Percentiles rank a stretch among this genome's conserved stretches.
These are phyloP conservation scores for Pyrochroa serraticornis DNA, from an alignment of 2,888 invertebrate genomes.

Conservation along the genomic window DNA sequence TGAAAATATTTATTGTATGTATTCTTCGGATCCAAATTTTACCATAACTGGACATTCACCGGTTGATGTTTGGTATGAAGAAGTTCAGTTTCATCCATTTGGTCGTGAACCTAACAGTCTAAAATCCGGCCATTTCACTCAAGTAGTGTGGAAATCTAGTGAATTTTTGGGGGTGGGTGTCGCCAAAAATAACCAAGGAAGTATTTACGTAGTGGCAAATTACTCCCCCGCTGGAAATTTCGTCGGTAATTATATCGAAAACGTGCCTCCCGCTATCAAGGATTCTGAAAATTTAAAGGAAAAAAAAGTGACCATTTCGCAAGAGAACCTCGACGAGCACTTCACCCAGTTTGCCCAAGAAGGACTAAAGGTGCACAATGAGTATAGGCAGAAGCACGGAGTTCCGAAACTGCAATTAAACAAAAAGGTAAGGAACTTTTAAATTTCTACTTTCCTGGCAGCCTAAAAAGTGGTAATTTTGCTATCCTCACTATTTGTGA, in stretches of 20 bases:
- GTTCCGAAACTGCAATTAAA: constrained; percentile 63
- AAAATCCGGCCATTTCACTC: constrained; percentile 74
- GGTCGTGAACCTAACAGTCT: constrained; percentile 67
- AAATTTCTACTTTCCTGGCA: too few relatives aligned
- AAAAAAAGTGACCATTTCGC: constrained; percentile 41
- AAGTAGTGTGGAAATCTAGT: constrained; percentile 73
- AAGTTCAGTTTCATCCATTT: constrained; percentile 67
- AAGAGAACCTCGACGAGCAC: constrained; percentile 38
- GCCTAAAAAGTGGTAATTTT: too few relatives aligned
- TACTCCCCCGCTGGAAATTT: constrained; percentile 92
- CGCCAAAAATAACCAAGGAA: constrained; percentile 72
- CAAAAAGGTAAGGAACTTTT: constrained; percentile 61
- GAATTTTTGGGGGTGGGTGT: constrained; percentile 72
- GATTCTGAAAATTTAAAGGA: not conserved
- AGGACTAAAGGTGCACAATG: constrained; percentile 65
- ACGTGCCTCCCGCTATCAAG: constrained; percentile 69
- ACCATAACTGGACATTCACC: constrained; percentile 71
- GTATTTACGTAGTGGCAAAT: constrained; percentile 85
- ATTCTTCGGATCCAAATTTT: constrained; percentile 74
- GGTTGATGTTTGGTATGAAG: constrained; percentile 80
- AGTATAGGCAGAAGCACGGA: constrained; percentile 65
- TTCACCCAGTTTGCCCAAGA: constrained; percentile 57
- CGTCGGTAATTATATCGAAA: constrained; percentile 73
- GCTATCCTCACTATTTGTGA: too few relatives aligned
- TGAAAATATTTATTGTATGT: constrained; percentile 81